Evolutionary conservation across 2,797 vertebrate species (phyloP).

Genomic region (Synanceia verrucosa): DNA sequence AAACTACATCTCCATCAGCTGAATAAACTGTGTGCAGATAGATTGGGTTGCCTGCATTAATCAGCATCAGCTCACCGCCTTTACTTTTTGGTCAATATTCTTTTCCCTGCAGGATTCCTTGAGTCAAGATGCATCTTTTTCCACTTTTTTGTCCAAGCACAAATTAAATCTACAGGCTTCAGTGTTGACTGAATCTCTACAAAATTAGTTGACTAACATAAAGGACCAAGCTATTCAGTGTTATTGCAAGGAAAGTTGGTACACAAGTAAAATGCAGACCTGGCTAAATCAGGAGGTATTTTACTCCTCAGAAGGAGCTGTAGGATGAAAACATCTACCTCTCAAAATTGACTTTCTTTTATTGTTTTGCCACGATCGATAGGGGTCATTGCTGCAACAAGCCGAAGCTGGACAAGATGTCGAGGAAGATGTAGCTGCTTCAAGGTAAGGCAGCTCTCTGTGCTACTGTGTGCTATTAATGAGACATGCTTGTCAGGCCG

Average conservation of each 20-base stretch:
- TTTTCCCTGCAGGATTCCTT: not conserved
- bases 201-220: not conserved
- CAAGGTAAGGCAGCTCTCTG: slow-evolving; percentile 4
- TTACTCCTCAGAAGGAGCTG: not conserved
- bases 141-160: not conserved
- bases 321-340: not conserved
- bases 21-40: not conserved
- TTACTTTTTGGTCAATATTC: not conserved
- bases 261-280: not conserved
- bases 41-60: not conserved
- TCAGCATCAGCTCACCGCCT: not conserved
- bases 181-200: not conserved
- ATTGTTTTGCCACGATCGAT: not conserved
- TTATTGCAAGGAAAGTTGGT: not conserved
- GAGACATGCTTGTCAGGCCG: not conserved
- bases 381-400: not conserved
- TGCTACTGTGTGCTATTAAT: slow-evolving; percentile 19
- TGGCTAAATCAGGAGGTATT: not conserved
- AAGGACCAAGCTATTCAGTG: not conserved
- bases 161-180: not conserved
- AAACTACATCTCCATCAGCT: not conserved
- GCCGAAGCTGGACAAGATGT: not conserved
- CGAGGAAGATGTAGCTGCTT: not conserved
- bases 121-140: not conserved
- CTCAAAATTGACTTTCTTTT: not conserved